Percentiles rank a stretch among this genome's conserved stretches.
Evolutionary conservation across 2,113 vertebrate species (phyloP).

Genomic region (Centropus unirufus): DNA sequence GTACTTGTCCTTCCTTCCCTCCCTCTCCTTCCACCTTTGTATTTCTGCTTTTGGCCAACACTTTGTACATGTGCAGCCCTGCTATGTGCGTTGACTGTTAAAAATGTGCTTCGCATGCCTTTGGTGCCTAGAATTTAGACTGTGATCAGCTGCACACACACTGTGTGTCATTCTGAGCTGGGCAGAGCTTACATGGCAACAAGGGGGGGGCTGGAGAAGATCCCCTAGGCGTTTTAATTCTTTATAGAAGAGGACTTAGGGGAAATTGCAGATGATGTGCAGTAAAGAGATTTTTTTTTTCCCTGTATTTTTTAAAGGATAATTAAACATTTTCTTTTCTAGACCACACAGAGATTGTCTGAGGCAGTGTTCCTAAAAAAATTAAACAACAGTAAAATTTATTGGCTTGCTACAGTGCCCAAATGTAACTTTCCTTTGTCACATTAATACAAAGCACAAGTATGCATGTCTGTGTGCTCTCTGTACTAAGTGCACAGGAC

Average conservation of each 20-base stretch:
- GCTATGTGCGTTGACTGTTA: not conserved
- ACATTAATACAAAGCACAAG: not conserved
- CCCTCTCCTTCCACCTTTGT: not conserved
- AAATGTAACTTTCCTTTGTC: not conserved
- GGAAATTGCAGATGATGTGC: not conserved
- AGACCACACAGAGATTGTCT: not conserved
- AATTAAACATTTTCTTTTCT: not conserved
- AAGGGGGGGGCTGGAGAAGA: not conserved
- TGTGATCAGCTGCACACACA: not conserved
- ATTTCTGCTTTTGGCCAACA: not conserved
- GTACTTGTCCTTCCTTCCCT: not conserved
- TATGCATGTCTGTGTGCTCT: not conserved
- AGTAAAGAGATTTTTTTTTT: not conserved
- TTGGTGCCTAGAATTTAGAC: not conserved
- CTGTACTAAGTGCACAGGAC: not conserved
- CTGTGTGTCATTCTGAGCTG: not conserved
- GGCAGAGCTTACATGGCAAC: not conserved
- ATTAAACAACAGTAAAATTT: not conserved
- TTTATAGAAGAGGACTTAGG: not conserved
- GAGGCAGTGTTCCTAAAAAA: not conserved
- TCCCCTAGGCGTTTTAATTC: not conserved
- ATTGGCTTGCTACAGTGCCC: not conserved
- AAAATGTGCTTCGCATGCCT: not conserved
- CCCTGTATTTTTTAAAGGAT: not conserved
- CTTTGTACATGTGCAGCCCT: rapidly evolving